Evolutionary conservation across 2,888 invertebrate species (phyloP).

Genomic region (Heteromyza rotundicornis): DNA sequence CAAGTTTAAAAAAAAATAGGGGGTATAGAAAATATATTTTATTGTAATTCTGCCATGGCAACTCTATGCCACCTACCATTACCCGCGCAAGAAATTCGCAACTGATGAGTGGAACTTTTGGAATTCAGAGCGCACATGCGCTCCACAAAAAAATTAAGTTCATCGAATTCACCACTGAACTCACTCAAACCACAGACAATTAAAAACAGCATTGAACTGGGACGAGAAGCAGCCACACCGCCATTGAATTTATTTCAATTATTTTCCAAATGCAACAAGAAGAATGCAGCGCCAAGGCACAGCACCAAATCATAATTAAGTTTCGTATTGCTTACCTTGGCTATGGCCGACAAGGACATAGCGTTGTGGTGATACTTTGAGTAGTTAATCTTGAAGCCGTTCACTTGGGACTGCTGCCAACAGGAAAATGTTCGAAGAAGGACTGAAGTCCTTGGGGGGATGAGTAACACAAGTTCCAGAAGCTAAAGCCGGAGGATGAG

Average conservation of each 20-base stretch:
- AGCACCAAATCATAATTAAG: neutral
- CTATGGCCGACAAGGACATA: constrained; percentile 69
- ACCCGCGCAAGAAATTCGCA: constrained; percentile 1
- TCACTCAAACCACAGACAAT: constrained; percentile 36
- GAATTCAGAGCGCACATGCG: constrained; percentile 30
- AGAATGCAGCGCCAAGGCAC: too few relatives aligned
- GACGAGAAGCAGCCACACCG: neutral
- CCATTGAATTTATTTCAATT: too few relatives aligned
- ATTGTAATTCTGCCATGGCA: too few relatives aligned
- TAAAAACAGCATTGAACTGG: neutral
- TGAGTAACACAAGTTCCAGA: neutral
- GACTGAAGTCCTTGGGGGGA: constrained; percentile 1
- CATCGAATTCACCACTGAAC: constrained; percentile 31
- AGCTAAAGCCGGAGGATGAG: neutral
- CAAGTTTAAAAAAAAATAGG: too few relatives aligned
- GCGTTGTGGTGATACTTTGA: constrained; percentile 72
- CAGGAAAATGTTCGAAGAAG: constrained; percentile 12
- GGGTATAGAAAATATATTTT: too few relatives aligned
- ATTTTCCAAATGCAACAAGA: too few relatives aligned
- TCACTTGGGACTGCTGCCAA: constrained; percentile 38
- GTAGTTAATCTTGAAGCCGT: constrained; percentile 70
- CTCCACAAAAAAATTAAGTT: neutral
- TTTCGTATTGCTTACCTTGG: constrained; percentile 66
- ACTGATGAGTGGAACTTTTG: constrained; percentile 17
- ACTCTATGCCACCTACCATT: constrained; percentile 7